Evolutionary conservation across 2,113 vertebrate species (phyloP).

Genomic region (Cyanistes caeruleus): DNA sequence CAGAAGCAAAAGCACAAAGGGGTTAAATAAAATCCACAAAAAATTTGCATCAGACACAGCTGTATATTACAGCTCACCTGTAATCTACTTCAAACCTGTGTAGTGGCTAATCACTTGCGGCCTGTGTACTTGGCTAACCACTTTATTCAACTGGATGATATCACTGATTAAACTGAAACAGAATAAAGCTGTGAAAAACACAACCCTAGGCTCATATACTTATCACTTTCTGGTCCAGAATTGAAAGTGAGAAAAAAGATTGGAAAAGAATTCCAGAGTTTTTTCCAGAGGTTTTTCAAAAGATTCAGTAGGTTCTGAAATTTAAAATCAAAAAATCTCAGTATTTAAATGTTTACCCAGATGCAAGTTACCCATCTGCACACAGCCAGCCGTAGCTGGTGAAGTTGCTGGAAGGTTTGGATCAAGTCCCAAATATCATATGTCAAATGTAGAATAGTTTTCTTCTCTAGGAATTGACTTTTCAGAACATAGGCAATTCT

Average conservation of each 20-base stretch:
- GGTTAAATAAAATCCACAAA: not conserved
- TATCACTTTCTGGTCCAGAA: not conserved
- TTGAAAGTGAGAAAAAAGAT: not conserved
- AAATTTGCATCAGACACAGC: not conserved
- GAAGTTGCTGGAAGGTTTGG: not conserved
- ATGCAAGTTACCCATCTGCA: not conserved
- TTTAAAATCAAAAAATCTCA: not conserved
- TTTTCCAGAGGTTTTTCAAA: not conserved
- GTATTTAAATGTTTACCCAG: not conserved
- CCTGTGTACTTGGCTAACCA: not conserved
- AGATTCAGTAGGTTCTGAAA: not conserved
- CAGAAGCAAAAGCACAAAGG: not conserved
- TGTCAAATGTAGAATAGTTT: not conserved
- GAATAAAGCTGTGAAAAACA: not conserved
- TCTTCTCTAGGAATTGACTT: not conserved
- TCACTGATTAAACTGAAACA: not conserved
- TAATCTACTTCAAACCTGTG: not conserved
- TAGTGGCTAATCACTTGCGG: not conserved
- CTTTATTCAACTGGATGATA: not conserved
- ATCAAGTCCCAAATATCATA: not conserved
- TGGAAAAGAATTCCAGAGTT: not conserved
- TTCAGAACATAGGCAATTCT: not conserved
- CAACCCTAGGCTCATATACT: not conserved
- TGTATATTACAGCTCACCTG: not conserved
- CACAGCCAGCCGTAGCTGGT: not conserved